Conservation (phyloP, 1,140 invertebrate genomes). For the Tigriopus japonicus region DNA sequence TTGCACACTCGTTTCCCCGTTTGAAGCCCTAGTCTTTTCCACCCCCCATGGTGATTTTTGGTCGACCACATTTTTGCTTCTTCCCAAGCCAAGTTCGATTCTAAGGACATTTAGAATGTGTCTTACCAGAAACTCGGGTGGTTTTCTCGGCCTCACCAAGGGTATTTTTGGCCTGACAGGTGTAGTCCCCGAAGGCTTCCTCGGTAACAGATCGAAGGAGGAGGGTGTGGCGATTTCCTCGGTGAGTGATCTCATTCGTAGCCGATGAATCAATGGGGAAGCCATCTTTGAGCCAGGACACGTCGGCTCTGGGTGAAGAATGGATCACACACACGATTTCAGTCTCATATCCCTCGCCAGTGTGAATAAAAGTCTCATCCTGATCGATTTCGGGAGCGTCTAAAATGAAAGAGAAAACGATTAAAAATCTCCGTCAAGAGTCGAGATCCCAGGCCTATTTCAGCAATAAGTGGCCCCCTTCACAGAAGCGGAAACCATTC, state of each 20-base stretch:
- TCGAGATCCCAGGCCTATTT: no score
- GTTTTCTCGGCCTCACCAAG: not conserved
- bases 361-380: conserved; percentile 12
- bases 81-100: no score
- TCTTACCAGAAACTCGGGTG: not conserved
- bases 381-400: conserved; percentile 12
- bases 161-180: not conserved
- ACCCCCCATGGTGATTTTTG: no score
- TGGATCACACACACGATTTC: conserved; percentile 9
- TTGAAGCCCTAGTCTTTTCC: no score
- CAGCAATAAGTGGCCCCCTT: no score
- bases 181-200: not conserved
- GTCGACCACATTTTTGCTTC: no score
- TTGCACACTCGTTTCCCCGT: no score
- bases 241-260: not conserved
- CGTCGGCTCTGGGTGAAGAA: not conserved
- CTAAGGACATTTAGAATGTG: no score
- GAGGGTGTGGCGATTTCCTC: not conserved
- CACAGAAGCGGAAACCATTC: no score
- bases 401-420: not conserved
- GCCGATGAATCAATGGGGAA: not conserved
- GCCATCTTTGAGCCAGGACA: conserved; percentile 1
- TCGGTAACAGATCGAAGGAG: not conserved
- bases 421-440: no score
- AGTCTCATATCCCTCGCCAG: not conserved